Conservation (phyloP, 2,888 invertebrate genomes). For the Eupeodes latifasciatus region DNA sequence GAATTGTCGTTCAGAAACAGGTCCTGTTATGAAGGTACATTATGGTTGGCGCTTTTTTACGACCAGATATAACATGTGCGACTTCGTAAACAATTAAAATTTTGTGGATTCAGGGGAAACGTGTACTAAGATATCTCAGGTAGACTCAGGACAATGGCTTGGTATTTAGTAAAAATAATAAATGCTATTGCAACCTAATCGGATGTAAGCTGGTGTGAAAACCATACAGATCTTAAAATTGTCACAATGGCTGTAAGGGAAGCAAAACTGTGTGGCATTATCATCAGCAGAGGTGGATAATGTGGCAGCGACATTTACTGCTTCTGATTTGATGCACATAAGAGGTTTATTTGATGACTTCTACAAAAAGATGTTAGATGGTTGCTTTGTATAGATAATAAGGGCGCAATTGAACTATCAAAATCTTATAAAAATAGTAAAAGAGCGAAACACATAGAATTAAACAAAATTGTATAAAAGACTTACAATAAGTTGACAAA, state of each 20-base stretch:
- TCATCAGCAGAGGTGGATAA: neutral
- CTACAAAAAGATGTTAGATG: neutral
- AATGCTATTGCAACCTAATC: no score
- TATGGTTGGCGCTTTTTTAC: neutral
- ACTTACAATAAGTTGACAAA: neutral
- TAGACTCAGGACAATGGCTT: neutral
- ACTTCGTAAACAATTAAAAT: slow-evolving; percentile 4
- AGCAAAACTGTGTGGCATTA: neutral
- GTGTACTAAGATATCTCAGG: neutral
- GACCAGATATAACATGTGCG: neutral
- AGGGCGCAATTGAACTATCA: neutral
- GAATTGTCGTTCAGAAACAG: no score
- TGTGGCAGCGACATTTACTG: neutral
- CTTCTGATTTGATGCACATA: no score
- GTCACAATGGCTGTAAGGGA: neutral
- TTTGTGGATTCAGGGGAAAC: neutral
- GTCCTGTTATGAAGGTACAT: no score
- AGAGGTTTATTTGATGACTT: neutral
- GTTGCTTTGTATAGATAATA: neutral
- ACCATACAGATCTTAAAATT: neutral
- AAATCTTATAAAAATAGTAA: neutral
- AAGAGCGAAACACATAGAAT: neutral
- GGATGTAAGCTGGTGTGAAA: neutral
- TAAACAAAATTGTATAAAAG: neutral
- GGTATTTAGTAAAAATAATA: no score